Conservation (phyloP, 2,888 invertebrate species). For the Heterodera filipjevi region DNA sequence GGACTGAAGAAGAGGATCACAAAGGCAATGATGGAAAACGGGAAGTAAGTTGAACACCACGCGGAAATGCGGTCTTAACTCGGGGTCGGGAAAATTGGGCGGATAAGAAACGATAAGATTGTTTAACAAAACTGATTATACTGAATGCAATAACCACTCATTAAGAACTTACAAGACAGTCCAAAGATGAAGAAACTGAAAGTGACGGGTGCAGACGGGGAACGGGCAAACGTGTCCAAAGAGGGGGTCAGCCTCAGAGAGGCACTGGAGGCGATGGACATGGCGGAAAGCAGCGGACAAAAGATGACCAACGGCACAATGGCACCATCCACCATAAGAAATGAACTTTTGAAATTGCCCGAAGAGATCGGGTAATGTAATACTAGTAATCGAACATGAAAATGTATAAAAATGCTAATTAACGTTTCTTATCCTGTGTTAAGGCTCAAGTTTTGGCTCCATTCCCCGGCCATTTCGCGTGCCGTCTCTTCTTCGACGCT, state of each 20-base stretch:
- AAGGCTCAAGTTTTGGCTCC: conserved; percentile 12
- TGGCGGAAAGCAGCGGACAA: neutral
- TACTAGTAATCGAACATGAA: too few relatives aligned
- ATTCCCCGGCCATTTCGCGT: neutral
- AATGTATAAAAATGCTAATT: too few relatives aligned
- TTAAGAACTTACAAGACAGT: neutral
- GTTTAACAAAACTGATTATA: too few relatives aligned
- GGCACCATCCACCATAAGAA: neutral
- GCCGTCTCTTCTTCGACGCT: neutral
- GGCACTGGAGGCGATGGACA: neutral
- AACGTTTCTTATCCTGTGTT: neutral
- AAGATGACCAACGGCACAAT: neutral
- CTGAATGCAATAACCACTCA: too few relatives aligned
- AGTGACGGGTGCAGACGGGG: neutral
- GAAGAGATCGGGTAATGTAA: conserved; percentile 16
- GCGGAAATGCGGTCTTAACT: too few relatives aligned
- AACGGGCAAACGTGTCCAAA: neutral
- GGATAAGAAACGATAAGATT: too few relatives aligned
- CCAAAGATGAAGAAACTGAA: neutral
- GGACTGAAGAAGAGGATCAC: neutral
- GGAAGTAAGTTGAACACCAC: neutral
- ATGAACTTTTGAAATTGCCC: conserved; percentile 21
- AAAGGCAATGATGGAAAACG: too few relatives aligned
- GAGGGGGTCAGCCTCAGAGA: neutral
- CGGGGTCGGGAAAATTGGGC: too few relatives aligned